Conservation (phyloP, 2,888 invertebrate genomes). For the Aleiodes leptofemur region DNA sequence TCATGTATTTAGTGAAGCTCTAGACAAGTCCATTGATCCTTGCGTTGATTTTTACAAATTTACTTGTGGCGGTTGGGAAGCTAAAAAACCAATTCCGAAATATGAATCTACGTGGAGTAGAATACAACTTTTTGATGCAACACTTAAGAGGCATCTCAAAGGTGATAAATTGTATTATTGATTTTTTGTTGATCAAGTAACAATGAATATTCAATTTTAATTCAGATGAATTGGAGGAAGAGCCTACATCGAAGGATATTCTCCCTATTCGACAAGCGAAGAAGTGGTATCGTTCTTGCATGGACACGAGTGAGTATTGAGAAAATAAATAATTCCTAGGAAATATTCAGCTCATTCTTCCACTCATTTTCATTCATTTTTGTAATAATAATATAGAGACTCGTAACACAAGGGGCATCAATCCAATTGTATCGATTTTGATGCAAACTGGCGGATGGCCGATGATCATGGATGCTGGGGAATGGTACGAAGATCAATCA, state of each 20-base stretch:
- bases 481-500: slow-evolving; percentile 58
- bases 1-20: too few relatives aligned
- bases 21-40: too few relatives aligned
- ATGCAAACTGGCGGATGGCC: slow-evolving; percentile 63
- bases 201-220: neutral
- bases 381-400: neutral
- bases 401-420: slow-evolving; percentile 52
- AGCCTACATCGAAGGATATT: slow-evolving; percentile 51
- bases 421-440: slow-evolving; percentile 58
- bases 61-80: slow-evolving; percentile 57
- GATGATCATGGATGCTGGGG: slow-evolving; percentile 58
- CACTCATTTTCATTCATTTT: too few relatives aligned
- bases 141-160: slow-evolving; percentile 3
- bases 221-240: slow-evolving; percentile 51
- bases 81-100: slow-evolving; percentile 53
- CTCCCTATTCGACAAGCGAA: slow-evolving; percentile 57
- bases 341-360: slow-evolving; percentile 48
- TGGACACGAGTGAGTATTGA: slow-evolving; percentile 46
- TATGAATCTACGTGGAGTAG: slow-evolving; percentile 52
- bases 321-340: too few relatives aligned
- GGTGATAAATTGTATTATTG: slow-evolving; percentile 2
- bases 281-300: slow-evolving; percentile 59
- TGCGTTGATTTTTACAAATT: slow-evolving; percentile 59
- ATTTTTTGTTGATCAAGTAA: neutral
- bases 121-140: slow-evolving; percentile 44